Evolutionary conservation across 2,113 vertebrate genomes (phyloP).

Genomic region (Nestor notabilis): DNA sequence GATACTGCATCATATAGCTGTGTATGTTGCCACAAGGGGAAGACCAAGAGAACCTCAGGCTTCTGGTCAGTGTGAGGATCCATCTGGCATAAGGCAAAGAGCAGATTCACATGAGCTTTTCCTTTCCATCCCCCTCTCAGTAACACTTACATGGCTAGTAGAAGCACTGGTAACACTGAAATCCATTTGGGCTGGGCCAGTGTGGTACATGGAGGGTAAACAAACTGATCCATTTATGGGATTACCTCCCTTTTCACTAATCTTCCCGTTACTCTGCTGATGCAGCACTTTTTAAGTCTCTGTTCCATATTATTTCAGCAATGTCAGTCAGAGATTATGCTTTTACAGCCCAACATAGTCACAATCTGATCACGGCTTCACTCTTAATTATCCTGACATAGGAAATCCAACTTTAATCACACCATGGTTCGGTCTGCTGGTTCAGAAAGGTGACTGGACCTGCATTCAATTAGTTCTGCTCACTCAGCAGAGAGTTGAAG

Average conservation of each 20-base stretch:
- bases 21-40: background rate
- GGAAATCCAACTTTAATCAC: constrained; percentile 50
- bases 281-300: constrained; percentile 4
- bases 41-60: background rate
- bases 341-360: constrained; percentile 16
- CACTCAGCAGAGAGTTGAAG: background rate
- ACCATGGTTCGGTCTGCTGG: background rate
- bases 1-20: background rate
- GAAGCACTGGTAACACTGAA: background rate
- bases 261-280: constrained; percentile 19
- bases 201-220: background rate
- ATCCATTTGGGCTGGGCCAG: background rate
- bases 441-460: background rate
- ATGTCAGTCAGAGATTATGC: background rate
- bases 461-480: background rate
- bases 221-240: constrained; percentile 2
- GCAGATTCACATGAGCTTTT: background rate
- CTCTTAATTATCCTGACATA: constrained; percentile 36
- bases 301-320: background rate
- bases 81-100: background rate
- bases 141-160: background rate
- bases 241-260: constrained; percentile 46
- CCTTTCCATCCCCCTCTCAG: background rate
- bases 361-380: constrained; percentile 4
- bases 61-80: background rate